Base-by-base conservation (phyloP, 2,888 invertebrate species). In the Euplexia lucipara region DNA sequence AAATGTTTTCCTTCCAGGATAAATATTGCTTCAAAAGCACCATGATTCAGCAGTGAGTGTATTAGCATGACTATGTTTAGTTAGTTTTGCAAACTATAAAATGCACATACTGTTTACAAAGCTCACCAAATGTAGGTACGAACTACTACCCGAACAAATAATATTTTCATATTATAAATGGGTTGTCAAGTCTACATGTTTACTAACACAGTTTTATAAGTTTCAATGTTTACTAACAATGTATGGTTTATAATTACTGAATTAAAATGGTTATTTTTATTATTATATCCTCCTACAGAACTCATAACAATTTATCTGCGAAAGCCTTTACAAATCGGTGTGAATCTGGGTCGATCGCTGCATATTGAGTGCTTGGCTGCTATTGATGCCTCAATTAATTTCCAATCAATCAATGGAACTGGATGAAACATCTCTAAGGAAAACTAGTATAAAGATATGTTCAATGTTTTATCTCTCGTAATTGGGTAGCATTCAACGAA, bases 1-100 rank as follows among this genome's bases (percentile, higher is more conserved):
- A 48, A 68, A 62, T 54, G 53, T 48, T 65, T 58, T 67, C 26
- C 45, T 67, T 47, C 32, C 35, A 26, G 51, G 16, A 71, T 49
- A 62, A 49, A 70, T 14, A 42, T 16, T 32, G n/a, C 8, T 37
- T 14, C 1, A 20, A 35, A 41, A 14, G 34, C n/a, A 35, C 18
- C 47, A 70, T 54, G 39, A 70, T 44, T 63, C 53, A 44, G 16
- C 9, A 35, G n/a, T 48, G 3, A 44, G 1, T 44, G 8, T 39
- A 14, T 44, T 68, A 26, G 22, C 4, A 44, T 9, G 20, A 20
- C 10, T 42, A 16, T 26, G 7, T 62, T 53, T 37, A 26, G 22
- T 49, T 34, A 54, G n/a, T 34, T 62, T 37, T 42, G 14, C n/a
- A 61, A 58, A 37, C 6, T 20, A 26, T 32, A 37, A 30, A 58